Evolutionary conservation across 2,888 invertebrate species (phyloP).

Genomic region (Dascillus cervinus): DNA sequence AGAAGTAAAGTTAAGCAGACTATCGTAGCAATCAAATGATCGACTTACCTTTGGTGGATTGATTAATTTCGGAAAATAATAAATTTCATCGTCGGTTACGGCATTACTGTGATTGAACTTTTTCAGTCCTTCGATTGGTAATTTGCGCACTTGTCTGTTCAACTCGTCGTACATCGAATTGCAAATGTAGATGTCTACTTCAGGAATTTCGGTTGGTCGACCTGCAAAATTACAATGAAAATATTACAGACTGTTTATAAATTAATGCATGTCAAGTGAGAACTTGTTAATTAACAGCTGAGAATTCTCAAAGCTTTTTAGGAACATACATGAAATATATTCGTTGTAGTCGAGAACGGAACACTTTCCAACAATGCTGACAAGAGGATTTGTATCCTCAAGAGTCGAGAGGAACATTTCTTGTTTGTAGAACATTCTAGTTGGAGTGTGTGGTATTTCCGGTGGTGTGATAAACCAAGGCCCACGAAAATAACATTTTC

Average conservation of each 20-base stretch:
- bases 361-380: conserved; percentile 87
- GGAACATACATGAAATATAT: conserved; percentile 71
- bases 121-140: conserved; percentile 62
- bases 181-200: conserved; percentile 88
- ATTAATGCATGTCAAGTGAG: too few species aligned
- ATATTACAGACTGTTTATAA: conserved; percentile 8
- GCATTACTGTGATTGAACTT: conserved; percentile 74
- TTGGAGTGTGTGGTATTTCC: conserved; percentile 76
- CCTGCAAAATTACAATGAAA: conserved; percentile 56
- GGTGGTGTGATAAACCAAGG: conserved; percentile 86
- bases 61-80: conserved; percentile 66
- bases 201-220: conserved; percentile 88
- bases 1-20: too few species aligned
- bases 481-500: conserved; percentile 86
- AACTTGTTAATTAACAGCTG: too few species aligned
- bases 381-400: conserved; percentile 85
- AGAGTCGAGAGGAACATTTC: conserved; percentile 87
- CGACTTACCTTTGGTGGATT: conserved; percentile 53
- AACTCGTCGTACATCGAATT: conserved; percentile 88
- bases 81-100: conserved; percentile 90
- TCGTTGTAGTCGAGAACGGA: conserved; percentile 84
- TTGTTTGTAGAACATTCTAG: conserved; percentile 81
- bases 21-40: too few species aligned
- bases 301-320: too few species aligned
- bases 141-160: conserved; percentile 67